Evolutionary conservation across 1,140 invertebrate species (phyloP).

Genomic region (Zelostemma sp.): DNA sequence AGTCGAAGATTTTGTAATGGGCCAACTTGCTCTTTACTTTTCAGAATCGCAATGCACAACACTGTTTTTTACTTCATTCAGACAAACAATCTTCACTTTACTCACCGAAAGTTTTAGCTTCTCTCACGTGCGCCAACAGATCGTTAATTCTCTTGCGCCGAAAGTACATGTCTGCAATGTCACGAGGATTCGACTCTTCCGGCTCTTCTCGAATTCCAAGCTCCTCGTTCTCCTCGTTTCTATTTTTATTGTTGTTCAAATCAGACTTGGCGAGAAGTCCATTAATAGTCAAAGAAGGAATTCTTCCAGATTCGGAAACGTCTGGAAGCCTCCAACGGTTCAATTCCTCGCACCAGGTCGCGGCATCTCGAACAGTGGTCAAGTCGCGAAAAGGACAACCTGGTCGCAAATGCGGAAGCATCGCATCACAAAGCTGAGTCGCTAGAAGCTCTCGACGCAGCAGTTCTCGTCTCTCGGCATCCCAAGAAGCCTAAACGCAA

Average conservation of each 20-base stretch:
- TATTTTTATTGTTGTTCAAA: conserved; percentile 60
- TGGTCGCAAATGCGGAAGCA: conserved; percentile 66
- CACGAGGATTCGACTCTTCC: conserved; percentile 34
- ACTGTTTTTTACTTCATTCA: no score
- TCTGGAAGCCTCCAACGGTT: conserved; percentile 66
- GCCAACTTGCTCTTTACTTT: neutral
- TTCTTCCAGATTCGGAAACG: conserved; percentile 48
- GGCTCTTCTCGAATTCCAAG: conserved; percentile 41
- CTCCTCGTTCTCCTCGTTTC: conserved; percentile 28
- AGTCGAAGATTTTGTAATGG: conserved; percentile 11
- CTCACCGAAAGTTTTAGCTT: conserved; percentile 64
- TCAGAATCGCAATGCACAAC: no score
- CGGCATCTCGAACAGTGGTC: conserved; percentile 53
- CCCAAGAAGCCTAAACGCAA: conserved; percentile 62
- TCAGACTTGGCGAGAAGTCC: conserved; percentile 51
- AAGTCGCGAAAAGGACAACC: conserved; percentile 67
- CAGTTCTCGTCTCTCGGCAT: conserved; percentile 65
- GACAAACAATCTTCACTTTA: neutral
- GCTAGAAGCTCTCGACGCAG: conserved; percentile 64
- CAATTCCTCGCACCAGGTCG: conserved; percentile 67
- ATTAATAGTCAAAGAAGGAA: conserved; percentile 41
- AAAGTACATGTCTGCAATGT: conserved; percentile 64
- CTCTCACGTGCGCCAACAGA: conserved; percentile 58
- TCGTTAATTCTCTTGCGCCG: conserved; percentile 63
- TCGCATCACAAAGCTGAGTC: conserved; percentile 65